These are phyloP conservation scores for Silurus aristotelis DNA, from an alignment of 2,797 vertebrate species.

Conservation along the genomic window DNA sequence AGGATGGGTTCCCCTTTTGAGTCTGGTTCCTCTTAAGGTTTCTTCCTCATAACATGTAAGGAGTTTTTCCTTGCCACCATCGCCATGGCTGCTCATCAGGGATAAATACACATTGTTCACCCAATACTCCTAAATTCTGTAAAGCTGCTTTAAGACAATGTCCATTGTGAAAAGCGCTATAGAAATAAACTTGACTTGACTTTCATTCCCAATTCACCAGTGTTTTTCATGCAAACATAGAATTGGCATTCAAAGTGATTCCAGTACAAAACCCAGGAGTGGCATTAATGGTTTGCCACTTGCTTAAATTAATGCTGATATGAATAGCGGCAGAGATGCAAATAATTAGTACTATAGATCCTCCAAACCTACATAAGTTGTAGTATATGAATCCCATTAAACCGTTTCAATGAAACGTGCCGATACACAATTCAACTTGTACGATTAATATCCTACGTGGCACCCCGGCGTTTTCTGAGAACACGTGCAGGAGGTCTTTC, in stretches of 20 bases:
- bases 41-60: no score
- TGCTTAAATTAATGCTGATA: neutral
- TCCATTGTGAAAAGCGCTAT: no score
- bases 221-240: neutral
- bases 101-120: no score
- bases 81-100: no score
- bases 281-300: neutral
- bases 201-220: neutral
- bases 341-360: conserved; percentile 11
- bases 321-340: neutral
- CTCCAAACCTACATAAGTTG: neutral
- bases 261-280: neutral
- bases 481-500: conserved; percentile 7
- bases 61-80: no score
- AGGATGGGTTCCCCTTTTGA: no score
- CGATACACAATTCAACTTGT: conserved; percentile 26
- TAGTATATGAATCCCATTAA: conserved; percentile 7
- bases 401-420: neutral
- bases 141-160: no score
- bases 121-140: no score
- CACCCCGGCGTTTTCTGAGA: conserved; percentile 10
- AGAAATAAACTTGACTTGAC: no score
- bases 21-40: no score
- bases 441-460: conserved; percentile 14
- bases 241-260: neutral